Evolutionary conservation across 2,797 vertebrate genomes (phyloP), one percentile per base, ranked within the genome.

Genomic region (Acanthurus tractus): DNA sequence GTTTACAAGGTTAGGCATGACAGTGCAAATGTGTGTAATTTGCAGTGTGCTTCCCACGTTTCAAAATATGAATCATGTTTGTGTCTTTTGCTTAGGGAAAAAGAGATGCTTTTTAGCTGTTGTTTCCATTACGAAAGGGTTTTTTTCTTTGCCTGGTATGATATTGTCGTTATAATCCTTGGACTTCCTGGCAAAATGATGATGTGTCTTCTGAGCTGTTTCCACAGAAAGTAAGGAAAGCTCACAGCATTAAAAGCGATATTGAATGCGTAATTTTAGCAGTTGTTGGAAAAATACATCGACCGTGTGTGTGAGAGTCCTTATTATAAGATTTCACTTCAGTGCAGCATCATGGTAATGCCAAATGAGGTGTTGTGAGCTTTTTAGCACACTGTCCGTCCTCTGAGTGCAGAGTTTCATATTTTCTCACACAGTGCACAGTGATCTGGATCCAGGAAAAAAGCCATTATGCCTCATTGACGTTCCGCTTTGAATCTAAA

Each of bases 131-230:
- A 62, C 40, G 46, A 57, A 73, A 36, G 23, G 11, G 2, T 34
- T 34, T 3, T 36, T 49, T 6, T 34, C n/a, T 58, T 63, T 58
- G 22, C 40, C 2, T 50, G 69, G 54, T 1, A 20, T 67, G 63
- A 71, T 73, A 25, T 49, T 81, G 29, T 74, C 58, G 65, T 82
- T 68, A 66, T 50, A 22, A 20, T 14, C 20, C 44, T 14, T 20
- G 5, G 29, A 63, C 45, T 69, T 48, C 17, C 8, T 62, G 64
- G 64, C 36, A 34, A 69, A 50, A 54, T 18, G 22, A 49, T 50
- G 68, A 68, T 57, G 68, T 73, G 58, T 73, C 67, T 83, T 34
- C 25, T 73, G 70, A 68, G 45, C 55, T 17, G 63, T 45, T 63
- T 29, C 68, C 64, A 73, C 54, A 55, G 55, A 48, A 62, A 55